Evolutionary conservation across 2,797 vertebrate species (phyloP).

Genomic region (Sebastes jordani): DNA sequence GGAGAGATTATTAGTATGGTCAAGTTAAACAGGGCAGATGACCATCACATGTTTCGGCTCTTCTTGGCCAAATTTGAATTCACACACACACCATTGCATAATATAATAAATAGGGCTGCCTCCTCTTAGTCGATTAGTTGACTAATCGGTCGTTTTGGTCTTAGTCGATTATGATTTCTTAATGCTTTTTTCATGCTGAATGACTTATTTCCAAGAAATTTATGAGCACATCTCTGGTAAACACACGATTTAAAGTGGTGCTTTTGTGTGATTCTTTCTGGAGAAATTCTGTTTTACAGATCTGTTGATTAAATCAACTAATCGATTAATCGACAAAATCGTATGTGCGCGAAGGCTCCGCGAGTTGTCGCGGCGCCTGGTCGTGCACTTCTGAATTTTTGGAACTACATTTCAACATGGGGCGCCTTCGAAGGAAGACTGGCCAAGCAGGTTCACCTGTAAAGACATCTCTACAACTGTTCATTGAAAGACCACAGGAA

Average conservation of each 20-base stretch:
- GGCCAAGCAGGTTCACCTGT: too few species aligned
- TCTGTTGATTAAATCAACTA: too few species aligned
- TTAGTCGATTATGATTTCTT: not conserved
- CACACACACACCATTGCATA: not conserved
- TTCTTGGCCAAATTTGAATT: constrained; percentile 15
- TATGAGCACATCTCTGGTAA: not conserved
- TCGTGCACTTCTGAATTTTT: too few species aligned
- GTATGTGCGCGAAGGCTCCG: not conserved
- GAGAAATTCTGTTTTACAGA: not conserved
- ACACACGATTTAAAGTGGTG: not conserved
- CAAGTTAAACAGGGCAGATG: not conserved
- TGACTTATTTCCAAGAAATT: not conserved
- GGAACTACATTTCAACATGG: too few species aligned
- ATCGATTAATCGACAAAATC: not conserved
- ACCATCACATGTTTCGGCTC: not conserved
- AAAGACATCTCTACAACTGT: too few species aligned
- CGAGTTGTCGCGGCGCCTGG: accelerated
- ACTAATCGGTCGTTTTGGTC: accelerated
- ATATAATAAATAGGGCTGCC: not conserved
- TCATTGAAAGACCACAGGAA: too few species aligned
- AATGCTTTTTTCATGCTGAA: not conserved
- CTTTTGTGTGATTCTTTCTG: not conserved
- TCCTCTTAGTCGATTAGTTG: not conserved
- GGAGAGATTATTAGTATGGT: not conserved
- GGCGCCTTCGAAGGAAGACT: too few species aligned